Evolutionary conservation across 2,888 invertebrate species (phyloP), one percentile per base, ranked within the genome.

Genomic region (Phyllotreta cruciferae): DNA sequence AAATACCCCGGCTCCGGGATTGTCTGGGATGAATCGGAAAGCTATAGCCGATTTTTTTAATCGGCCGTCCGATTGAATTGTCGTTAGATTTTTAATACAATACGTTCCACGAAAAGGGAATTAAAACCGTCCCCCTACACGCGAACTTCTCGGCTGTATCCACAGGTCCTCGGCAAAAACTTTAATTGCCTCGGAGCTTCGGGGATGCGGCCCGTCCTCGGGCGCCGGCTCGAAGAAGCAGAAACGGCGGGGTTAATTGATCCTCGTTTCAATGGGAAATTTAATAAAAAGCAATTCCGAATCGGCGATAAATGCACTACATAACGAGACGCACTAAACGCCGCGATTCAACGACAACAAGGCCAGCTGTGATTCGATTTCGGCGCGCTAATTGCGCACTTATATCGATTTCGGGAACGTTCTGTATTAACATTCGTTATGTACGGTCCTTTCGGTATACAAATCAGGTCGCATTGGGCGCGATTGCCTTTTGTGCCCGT

Each of bases 141-240:
- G 44, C 52, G 57, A 57, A 49, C 49, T 38, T 49, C 45, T 39
- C 39, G 9, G 11, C 49, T 39, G n/a, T n/a, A 57, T 39, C 57
- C 49, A 57, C 57, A 57, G 49, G 57, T 57, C 49, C 38, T 57
- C 34, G 14, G 49, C 49, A 49, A 57, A 57, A 57, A 57, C 57
- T 57, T 57, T 57, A 57, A 57, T 57, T 57, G 57, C 57, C 39
- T 57, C 10, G 8, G 49, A 57, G 57, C 37, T 45, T 38, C 38
- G 5, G 38, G 56, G 56, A n/a, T n/a, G 56, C 54, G 24, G 39
- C 24, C 41, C 10, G 24, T 34, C 41, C 42, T 14, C 34, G 38
- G 57, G 39, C 35, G 11, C 55, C 11, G 13, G 13, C 42, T 24
- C 24, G 24, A 24, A 24, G 24, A 24, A 24, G 4, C 24, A n/a